Base-by-base conservation (phyloP, 1,140 invertebrate species). In the Anastrepha obliqua region DNA sequence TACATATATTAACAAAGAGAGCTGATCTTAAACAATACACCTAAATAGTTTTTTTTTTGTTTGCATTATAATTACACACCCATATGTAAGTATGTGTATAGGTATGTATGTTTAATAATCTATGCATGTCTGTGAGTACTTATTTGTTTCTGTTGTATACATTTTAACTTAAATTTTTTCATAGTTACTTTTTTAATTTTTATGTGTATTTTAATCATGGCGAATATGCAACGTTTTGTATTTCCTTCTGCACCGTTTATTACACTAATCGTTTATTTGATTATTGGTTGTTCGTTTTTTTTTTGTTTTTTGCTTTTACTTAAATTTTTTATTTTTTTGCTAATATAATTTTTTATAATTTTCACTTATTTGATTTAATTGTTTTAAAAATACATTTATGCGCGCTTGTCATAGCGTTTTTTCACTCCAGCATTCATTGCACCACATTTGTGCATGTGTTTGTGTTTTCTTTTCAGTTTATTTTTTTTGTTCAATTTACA, bases 1-100 rank as follows among this genome's bases (percentile, higher is more conserved):
- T 74, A 74, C 67, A 74, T 74, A 74, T 39, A 74, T 74, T 74
- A 74, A 74, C 67, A 74, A 42, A 74, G 67, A 74, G 67, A 42
- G 13, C 44, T 74, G 42, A 3, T 47, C 17, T 74, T 74, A 47
- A 44, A 74, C 42, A 74, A 74, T 67, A 67, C 64, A 67, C 64
- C 13, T 67, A 42, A 67, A 67, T 29, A 67, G 29, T 67, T 11
- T 3, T 67, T 42, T 39, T 39, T 15, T 70, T 2, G 9, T 70
- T 15, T 44, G 44, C 17, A 47, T 44, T 44, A 70, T 44, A 47
- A 42, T 42, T 74, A 74, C 6, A 74, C 11, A 47, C 67, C 39
- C 13, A 15, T 74, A 17, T 47, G 7, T 70, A 44, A 42, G 11
- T 44, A 15, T 70, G 11, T 70, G 29, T 29, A 20, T 42, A 29